A percentile compares a stretch with the other conserved stretches of the same genome.
phyloP scores from a whole-genome alignment of 2,113 vertebrate species.

The Campylomormyrus tamandua region DNA sequence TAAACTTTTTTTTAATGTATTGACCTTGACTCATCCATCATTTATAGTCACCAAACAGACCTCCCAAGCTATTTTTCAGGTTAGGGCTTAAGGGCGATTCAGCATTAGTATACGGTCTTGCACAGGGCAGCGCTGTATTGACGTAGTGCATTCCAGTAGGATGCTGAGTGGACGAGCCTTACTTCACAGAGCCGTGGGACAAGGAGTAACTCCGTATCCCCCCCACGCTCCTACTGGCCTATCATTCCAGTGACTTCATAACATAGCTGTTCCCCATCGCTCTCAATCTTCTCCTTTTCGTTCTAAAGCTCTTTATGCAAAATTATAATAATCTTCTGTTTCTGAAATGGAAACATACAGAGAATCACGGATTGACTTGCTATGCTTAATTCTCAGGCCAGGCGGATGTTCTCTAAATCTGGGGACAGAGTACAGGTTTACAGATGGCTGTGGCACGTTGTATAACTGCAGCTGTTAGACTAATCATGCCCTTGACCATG shows the following conservation, averaged over 20 bases:
- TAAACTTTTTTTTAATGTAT: background rate
- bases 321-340: background rate
- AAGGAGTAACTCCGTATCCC: background rate
- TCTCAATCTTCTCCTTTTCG: background rate
- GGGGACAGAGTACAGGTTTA: background rate
- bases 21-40: background rate
- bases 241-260: background rate
- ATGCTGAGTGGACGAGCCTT: background rate
- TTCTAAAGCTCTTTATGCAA: background rate
- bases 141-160: background rate
- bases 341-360: background rate
- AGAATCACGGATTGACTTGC: background rate
- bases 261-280: background rate
- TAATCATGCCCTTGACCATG: background rate
- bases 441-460: background rate
- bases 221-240: background rate
- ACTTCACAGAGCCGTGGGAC: background rate
- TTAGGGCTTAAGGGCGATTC: background rate
- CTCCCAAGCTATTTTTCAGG: background rate
- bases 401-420: constrained; percentile 2
- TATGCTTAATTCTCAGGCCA: background rate
- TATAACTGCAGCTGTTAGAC: background rate
- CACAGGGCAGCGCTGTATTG: background rate
- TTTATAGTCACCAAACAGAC: background rate
- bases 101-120: background rate